Evolutionary conservation across 2,797 vertebrate species (phyloP).

Genomic region (Toxotes lorentzi): DNA sequence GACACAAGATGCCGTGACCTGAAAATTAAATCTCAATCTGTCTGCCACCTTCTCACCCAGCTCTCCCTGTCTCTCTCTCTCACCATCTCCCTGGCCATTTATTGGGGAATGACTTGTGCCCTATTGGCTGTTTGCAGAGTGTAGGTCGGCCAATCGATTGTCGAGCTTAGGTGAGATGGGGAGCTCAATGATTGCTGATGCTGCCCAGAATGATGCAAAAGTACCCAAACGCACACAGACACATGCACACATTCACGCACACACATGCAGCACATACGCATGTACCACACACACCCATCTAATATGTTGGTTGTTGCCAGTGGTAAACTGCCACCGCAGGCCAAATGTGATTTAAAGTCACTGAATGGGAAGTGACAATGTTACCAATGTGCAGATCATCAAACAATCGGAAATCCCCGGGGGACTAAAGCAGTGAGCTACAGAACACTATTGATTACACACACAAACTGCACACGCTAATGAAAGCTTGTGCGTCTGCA

Average conservation of each 20-base stretch:
- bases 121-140: conserved; percentile 79
- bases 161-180: conserved; percentile 57
- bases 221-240: conserved; percentile 28
- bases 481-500: conserved; percentile 66
- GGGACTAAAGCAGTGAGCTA: conserved; percentile 64
- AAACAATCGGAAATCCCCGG: conserved; percentile 68
- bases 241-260: neutral
- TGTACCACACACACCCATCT: conserved; percentile 15
- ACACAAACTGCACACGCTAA: conserved; percentile 67
- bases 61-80: conserved; percentile 15
- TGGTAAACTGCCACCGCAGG: conserved; percentile 53
- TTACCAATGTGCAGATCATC: conserved; percentile 72
- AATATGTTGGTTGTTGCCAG: conserved; percentile 32
- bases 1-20: conserved; percentile 82
- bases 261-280: conserved; percentile 13
- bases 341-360: conserved; percentile 73
- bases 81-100: conserved; percentile 65
- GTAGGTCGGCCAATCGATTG: conserved; percentile 72
- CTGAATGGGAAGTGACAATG: conserved; percentile 74
- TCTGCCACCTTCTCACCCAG: conserved; percentile 78
- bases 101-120: conserved; percentile 73
- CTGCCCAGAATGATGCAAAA: conserved; percentile 53
- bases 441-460: conserved; percentile 74
- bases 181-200: conserved; percentile 60
- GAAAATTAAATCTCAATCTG: conserved; percentile 84